These are phyloP conservation scores for Elmis aenea DNA, from an alignment of 2,888 invertebrate genomes.

Conservation along the genomic window DNA sequence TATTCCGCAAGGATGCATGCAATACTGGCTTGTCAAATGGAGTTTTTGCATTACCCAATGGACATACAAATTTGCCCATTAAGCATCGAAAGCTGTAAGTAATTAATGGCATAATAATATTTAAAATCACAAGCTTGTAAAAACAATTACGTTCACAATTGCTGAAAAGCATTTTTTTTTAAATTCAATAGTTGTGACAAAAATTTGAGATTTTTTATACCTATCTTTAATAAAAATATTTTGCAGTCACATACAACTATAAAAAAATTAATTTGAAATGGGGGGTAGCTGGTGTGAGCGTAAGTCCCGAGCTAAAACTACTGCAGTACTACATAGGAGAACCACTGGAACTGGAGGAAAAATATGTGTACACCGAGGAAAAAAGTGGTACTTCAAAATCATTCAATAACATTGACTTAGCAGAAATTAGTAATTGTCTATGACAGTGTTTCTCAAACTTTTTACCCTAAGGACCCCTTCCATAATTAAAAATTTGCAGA, in stretches of 20 bases:
- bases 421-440: no score
- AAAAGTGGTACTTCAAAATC: conserved; percentile 67
- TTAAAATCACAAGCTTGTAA: conserved; percentile 49
- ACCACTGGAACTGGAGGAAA: conserved; percentile 66
- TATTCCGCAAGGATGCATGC: conserved; percentile 81
- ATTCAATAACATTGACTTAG: no score
- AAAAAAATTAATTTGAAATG: conserved; percentile 71
- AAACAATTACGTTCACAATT: no score
- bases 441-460: no score
- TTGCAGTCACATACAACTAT: conserved; percentile 72
- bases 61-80: conserved; percentile 81
- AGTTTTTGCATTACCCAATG: conserved; percentile 81
- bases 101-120: conserved; percentile 62
- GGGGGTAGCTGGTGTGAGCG: conserved; percentile 69
- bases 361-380: conserved; percentile 68
- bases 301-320: conserved; percentile 74
- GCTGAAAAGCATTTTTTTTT: no score
- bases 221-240: conserved; percentile 7
- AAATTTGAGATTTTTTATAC: conserved; percentile 51
- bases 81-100: conserved; percentile 81
- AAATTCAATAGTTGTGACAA: no score
- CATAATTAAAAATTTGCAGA: no score
- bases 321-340: conserved; percentile 75
- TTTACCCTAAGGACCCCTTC: no score
- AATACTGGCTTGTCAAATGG: conserved; percentile 82